A percentile compares a stretch with the other conserved stretches of the same genome.
These are phyloP conservation scores for Cinara cedri DNA, from an alignment of 2,888 invertebrate genomes.

Conservation along the genomic window DNA sequence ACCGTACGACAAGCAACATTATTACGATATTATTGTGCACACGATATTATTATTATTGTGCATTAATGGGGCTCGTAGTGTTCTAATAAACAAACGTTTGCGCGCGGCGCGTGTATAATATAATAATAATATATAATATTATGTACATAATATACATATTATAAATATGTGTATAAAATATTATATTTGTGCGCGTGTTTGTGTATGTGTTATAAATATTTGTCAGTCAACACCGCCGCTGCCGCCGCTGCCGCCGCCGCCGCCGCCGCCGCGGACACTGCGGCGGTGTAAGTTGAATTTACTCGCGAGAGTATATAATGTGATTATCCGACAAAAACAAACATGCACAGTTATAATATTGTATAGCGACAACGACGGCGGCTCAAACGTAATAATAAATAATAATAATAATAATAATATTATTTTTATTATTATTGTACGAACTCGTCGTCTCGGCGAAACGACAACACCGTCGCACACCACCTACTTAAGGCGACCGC, in stretches of 20 bases:
- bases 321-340: constrained; percentile 54
- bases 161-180: constrained; percentile 11
- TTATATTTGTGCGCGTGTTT: constrained; percentile 36
- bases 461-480: neutral
- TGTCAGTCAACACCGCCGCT: constrained; percentile 51
- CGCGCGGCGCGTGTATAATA: neutral
- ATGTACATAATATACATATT: neutral
- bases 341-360: neutral
- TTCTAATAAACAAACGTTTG: constrained; percentile 49
- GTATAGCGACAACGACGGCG: constrained; percentile 10
- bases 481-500: constrained; percentile 9
- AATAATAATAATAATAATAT: no score
- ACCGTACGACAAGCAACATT: no score
- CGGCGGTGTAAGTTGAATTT: constrained; percentile 49
- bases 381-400: no score
- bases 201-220: constrained; percentile 54
- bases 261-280: constrained; percentile 21
- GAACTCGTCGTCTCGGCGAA: constrained; percentile 44
- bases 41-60: neutral
- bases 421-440: constrained; percentile 20
- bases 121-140: neutral
- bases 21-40: no score
- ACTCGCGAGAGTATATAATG: constrained; percentile 43
- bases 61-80: constrained; percentile 25
- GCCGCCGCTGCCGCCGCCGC: constrained; percentile 21